phyloP scores from a whole-genome alignment of 37 sponge, comb jelly and placozoan species.

The Spongia lamella region DNA sequence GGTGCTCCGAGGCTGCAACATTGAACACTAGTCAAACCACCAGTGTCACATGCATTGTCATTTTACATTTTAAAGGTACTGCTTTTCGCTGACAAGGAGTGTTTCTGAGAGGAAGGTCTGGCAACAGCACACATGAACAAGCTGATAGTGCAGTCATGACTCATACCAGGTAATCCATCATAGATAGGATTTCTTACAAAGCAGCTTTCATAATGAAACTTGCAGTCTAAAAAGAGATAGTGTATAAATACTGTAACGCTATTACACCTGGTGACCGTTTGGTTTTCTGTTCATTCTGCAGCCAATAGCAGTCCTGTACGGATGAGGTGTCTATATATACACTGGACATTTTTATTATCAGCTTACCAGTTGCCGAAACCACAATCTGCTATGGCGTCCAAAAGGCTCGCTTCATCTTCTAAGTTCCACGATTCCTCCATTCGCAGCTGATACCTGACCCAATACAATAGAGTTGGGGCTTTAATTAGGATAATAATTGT shows the following conservation, averaged over 20 bases:
- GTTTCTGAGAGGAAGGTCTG: constrained; percentile 7
- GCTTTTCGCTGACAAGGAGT: background rate
- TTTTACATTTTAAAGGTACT: background rate
- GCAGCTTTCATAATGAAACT: constrained; percentile 43
- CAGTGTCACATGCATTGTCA: background rate
- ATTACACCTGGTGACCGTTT: constrained; percentile 13
- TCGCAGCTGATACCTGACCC: background rate
- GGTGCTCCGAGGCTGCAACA: background rate
- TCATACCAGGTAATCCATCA: background rate
- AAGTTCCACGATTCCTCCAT: constrained; percentile 44
- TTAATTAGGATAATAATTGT: constrained; percentile 21
- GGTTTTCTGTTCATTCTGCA: constrained; percentile 24
- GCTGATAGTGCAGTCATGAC: background rate
- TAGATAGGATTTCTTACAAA: constrained; percentile 33
- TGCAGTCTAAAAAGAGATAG: constrained; percentile 47
- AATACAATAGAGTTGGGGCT: background rate
- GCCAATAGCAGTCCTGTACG: constrained; percentile 33
- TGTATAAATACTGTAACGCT: no score
- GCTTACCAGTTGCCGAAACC: constrained; percentile 87
- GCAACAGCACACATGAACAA: background rate
- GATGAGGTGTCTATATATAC: no score
- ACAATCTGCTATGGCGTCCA: constrained; percentile 67
- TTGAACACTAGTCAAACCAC: background rate
- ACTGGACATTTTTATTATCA: background rate
- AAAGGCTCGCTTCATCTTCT: constrained; percentile 58